These are phyloP conservation scores for Zaprionus africanus DNA, from an alignment of 1,140 invertebrate genomes.

Conservation along the genomic window DNA sequence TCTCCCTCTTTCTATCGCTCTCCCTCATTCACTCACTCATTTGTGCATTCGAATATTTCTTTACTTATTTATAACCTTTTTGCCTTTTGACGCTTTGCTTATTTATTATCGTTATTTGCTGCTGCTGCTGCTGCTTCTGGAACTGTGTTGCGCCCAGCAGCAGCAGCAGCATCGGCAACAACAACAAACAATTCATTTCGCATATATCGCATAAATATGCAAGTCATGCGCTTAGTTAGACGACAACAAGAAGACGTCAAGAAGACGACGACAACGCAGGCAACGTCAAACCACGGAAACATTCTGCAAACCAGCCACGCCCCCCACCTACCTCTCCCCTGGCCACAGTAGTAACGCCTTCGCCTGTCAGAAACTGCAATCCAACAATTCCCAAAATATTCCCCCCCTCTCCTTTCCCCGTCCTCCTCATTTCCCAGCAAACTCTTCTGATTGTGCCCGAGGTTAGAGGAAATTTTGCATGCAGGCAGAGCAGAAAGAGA, in stretches of 20 bases:
- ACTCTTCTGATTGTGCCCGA: not conserved
- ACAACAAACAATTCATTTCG: constrained; percentile 70
- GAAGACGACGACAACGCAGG: constrained; percentile 8
- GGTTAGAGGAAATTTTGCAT: constrained; percentile 3
- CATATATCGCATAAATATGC: constrained; percentile 72
- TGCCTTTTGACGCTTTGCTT: constrained; percentile 28
- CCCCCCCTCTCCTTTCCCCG: not conserved
- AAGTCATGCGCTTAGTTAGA: constrained; percentile 70
- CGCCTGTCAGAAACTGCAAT: constrained; percentile 23
- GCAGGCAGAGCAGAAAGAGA: constrained; percentile 1
- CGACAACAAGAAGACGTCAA: constrained; percentile 20
- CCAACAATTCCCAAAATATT: constrained; percentile 32
- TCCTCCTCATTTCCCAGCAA: not conserved
- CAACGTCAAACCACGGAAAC: constrained; percentile 15
- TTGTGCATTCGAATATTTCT: constrained; percentile 34
- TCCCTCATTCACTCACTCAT: constrained; percentile 2
- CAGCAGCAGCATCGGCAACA: constrained; percentile 12
- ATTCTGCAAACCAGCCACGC: constrained; percentile 4
- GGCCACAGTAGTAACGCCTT: too few relatives aligned
- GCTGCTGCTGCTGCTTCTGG: constrained; percentile 37
- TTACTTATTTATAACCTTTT: constrained; percentile 71
- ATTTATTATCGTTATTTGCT: constrained; percentile 48
- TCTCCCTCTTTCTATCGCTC: not conserved
- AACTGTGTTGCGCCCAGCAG: constrained; percentile 27
- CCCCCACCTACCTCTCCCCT: not conserved